Conservation (phyloP, 1,140 invertebrate genomes). For the Ctenoplectra terminalis region DNA sequence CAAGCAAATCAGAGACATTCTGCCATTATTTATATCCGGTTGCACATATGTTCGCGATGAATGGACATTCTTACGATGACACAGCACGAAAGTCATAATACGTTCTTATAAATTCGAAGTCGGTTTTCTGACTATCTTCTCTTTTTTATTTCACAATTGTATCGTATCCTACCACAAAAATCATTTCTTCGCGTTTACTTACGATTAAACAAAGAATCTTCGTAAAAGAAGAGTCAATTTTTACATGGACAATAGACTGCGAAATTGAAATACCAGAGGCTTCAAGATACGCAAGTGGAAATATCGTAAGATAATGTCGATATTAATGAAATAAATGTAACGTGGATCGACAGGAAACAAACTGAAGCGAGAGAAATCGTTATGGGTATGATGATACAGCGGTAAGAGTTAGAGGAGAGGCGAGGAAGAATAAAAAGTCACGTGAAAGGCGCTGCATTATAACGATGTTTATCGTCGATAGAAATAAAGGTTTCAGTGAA, state of each 20-base stretch:
- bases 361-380: slow-evolving; percentile 23
- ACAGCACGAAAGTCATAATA: background rate
- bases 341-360: background rate
- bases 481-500: slow-evolving; percentile 13
- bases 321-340: background rate
- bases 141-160: background rate
- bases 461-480: background rate
- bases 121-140: slow-evolving; percentile 1
- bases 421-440: background rate
- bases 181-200: background rate
- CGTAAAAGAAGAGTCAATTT: no score
- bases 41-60: slow-evolving; percentile 9
- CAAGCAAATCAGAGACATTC: slow-evolving; percentile 8
- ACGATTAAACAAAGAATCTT: no score
- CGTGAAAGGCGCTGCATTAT: slow-evolving; percentile 20
- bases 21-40: slow-evolving; percentile 24
- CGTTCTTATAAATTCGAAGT: background rate
- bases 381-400: background rate
- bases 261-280: no score
- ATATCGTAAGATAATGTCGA: no score
- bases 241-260: no score
- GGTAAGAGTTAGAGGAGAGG: background rate
- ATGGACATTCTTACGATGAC: slow-evolving; percentile 7
- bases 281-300: background rate
- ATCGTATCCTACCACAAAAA: background rate